phyloP scores from a whole-genome alignment of 2,888 invertebrate species.

The Agrotis exclamationis region DNA sequence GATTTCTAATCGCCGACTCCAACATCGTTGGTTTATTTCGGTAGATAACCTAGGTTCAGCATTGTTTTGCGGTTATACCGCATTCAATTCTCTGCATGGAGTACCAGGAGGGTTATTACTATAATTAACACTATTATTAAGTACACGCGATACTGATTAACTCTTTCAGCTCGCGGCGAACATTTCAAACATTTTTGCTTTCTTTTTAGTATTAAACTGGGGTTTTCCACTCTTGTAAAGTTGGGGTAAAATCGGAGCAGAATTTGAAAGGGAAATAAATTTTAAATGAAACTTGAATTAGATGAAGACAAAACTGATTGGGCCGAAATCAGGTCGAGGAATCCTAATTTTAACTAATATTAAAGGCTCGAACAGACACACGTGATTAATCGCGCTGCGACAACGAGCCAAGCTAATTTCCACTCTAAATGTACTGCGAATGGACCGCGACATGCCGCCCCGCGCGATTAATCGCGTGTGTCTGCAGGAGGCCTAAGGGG shows the following conservation, averaged over 20 bases:
- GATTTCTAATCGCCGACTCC: no score
- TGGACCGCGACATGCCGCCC: no score
- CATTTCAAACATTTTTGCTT: slow-evolving; percentile 18
- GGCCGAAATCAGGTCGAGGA: neutral
- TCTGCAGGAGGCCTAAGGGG: no score
- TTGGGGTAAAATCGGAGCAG: neutral
- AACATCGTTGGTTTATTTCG: no score
- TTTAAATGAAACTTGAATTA: no score
- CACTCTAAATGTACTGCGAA: no score
- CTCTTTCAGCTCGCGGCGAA: slow-evolving; percentile 26
- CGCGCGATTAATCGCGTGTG: no score
- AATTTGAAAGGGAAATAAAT: neutral
- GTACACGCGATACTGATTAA: slow-evolving; percentile 54
- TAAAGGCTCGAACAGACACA: no score
- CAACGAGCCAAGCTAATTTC: no score
- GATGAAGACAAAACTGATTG: neutral
- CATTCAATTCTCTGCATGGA: slow-evolving; percentile 51
- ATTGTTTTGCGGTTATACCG: slow-evolving; percentile 31
- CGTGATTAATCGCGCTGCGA: no score
- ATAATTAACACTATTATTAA: slow-evolving; percentile 53
- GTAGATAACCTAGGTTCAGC: neutral
- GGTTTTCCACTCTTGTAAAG: neutral
- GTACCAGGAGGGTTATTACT: slow-evolving; percentile 39
- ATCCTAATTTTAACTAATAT: no score
- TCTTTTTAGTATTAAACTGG: neutral